Conservation (phyloP, 2,113 vertebrate species). For the Procavia capensis region DNA sequence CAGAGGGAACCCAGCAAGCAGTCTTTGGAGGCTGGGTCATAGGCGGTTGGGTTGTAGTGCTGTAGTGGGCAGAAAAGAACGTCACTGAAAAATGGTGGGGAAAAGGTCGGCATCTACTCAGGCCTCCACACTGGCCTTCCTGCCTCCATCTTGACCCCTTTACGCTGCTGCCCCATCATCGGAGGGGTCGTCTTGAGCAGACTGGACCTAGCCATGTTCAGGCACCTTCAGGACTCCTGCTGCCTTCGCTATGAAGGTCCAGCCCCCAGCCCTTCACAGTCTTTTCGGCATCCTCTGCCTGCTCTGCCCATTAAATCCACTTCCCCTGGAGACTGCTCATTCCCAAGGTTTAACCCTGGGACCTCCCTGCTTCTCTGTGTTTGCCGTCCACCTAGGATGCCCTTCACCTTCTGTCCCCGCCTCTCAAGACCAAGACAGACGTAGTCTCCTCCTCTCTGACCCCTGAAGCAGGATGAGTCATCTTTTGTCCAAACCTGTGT, state of each 20-base stretch:
- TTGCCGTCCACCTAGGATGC: conserved; percentile 45
- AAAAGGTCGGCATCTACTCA: not conserved
- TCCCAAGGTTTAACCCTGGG: not conserved
- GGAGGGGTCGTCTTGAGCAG: not conserved
- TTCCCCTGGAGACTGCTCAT: not conserved
- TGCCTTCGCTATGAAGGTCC: not conserved
- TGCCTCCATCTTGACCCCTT: not conserved
- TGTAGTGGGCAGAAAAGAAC: not conserved
- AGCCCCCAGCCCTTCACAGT: not conserved
- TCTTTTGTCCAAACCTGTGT: conserved; percentile 59
- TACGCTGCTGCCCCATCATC: not conserved
- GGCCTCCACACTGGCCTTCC: not conserved
- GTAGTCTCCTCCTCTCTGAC: conserved; percentile 45
- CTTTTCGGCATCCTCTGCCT: not conserved
- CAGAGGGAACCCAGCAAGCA: not conserved
- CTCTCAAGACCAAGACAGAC: conserved; percentile 60
- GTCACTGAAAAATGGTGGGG: not conserved
- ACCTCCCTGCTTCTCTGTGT: not conserved
- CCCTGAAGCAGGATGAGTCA: conserved; percentile 66
- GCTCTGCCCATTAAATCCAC: not conserved
- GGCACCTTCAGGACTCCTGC: not conserved
- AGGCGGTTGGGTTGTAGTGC: not conserved
- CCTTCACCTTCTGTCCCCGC: conserved; percentile 36
- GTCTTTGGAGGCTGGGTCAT: not conserved
- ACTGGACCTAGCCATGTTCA: not conserved